phyloP scores from a whole-genome alignment of 2,113 vertebrate species.

The Oxyura jamaicensis region DNA sequence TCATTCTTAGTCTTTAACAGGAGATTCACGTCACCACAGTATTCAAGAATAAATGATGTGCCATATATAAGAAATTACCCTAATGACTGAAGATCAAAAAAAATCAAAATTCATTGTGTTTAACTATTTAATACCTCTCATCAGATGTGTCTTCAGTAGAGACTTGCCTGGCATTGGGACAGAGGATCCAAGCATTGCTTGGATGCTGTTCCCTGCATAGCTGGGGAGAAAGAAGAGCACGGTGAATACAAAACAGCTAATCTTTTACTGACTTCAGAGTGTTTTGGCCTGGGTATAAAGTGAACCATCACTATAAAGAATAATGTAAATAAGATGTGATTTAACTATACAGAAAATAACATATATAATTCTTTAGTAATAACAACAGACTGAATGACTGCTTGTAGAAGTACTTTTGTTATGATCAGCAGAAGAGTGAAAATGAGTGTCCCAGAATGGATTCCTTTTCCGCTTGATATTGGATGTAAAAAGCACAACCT shows the following conservation, averaged over 20 bases:
- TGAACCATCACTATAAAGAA: not conserved
- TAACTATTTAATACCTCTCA: not conserved
- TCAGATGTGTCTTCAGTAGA: not conserved
- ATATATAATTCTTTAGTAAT: not conserved
- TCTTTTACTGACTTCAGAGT: not conserved
- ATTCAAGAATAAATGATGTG: not conserved
- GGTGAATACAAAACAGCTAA: not conserved
- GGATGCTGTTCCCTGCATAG: not conserved
- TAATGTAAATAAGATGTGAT: not conserved
- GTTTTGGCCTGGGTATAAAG: not conserved
- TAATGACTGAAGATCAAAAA: not conserved
- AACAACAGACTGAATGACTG: not conserved
- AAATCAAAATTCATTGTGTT: not conserved
- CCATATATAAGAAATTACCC: not conserved
- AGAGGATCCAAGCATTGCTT: not conserved
- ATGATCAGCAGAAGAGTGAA: not conserved
- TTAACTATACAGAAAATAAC: not conserved
- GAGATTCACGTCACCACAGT: not conserved
- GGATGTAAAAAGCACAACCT: not conserved
- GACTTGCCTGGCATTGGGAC: not conserved
- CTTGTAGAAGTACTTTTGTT: not conserved
- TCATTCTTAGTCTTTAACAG: not conserved
- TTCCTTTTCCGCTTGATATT: not conserved
- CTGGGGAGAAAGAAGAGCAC: rapidly evolving
- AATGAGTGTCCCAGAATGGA: not conserved